Conservation (phyloP, 2,113 vertebrate species). For the Noturus placidus region DNA sequence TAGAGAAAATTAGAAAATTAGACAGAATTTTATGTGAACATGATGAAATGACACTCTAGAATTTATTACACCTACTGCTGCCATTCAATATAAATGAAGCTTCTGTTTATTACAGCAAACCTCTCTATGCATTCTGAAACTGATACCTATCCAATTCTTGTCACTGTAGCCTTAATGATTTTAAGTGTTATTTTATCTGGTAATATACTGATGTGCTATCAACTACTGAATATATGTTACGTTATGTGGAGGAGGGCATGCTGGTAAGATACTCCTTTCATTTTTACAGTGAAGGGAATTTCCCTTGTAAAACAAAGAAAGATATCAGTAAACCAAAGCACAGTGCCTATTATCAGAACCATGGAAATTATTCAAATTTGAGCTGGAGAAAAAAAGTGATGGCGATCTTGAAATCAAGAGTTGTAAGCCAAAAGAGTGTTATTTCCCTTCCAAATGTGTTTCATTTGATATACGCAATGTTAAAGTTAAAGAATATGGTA, state of each 20-base stretch:
- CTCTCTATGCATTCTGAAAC: background rate
- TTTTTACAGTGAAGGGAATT: conserved; percentile 40
- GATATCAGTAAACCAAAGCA: conserved; percentile 34
- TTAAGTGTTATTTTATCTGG: background rate
- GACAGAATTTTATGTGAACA: background rate
- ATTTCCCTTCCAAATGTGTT: conserved; percentile 7
- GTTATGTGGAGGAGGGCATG: conserved; percentile 60
- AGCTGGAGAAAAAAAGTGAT: conserved; percentile 30
- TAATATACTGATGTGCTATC: background rate
- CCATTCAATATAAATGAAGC: background rate
- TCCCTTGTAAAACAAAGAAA: conserved; percentile 42
- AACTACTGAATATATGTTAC: conserved; percentile 57
- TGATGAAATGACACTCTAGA: background rate
- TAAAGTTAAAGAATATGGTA: background rate
- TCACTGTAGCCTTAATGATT: background rate
- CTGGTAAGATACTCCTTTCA: conserved; percentile 52
- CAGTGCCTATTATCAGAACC: conserved; percentile 30
- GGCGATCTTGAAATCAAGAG: conserved; percentile 36
- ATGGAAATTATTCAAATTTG: conserved; percentile 49
- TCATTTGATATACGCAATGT: background rate
- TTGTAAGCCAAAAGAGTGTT: background rate
- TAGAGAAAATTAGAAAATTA: background rate
- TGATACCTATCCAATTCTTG: background rate
- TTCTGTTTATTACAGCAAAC: background rate
- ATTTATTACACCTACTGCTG: background rate